These are phyloP conservation scores for Drosophila fuyamai DNA, from an alignment of 1,140 invertebrate species.

Conservation along the genomic window DNA sequence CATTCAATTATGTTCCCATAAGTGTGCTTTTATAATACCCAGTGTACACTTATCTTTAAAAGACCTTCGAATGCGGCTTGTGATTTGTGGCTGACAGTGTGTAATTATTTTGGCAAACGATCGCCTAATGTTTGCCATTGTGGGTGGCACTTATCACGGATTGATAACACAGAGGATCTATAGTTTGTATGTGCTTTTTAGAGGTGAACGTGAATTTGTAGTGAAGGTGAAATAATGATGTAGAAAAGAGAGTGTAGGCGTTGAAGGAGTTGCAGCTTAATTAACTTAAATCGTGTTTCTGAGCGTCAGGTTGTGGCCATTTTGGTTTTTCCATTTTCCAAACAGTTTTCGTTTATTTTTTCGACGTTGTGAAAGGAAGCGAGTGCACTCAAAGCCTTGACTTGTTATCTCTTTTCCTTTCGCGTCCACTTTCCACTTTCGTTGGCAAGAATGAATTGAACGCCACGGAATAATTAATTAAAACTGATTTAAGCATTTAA, in stretches of 20 bases:
- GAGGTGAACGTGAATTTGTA: not conserved
- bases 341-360: not conserved
- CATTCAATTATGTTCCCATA: constrained; percentile 20
- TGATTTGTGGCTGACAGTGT: constrained; percentile 61
- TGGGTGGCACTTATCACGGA: constrained; percentile 40
- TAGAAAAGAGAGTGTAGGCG: constrained; percentile 16
- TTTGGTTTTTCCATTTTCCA: constrained; percentile 22
- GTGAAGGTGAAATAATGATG: constrained; percentile 13
- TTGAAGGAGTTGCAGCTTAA: constrained; percentile 36
- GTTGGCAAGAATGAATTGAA: constrained; percentile 50
- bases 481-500: constrained; percentile 43
- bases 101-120: constrained; percentile 70
- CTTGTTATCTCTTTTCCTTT: constrained; percentile 20
- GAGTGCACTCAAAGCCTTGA: constrained; percentile 31
- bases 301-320: constrained; percentile 18
- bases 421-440: constrained; percentile 55
- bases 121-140: constrained; percentile 39
- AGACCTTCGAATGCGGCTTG: constrained; percentile 18
- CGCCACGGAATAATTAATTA: constrained; percentile 51
- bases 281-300: constrained; percentile 42
- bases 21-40: constrained; percentile 6
- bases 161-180: constrained; percentile 33
- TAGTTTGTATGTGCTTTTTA: constrained; percentile 6
- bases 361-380: constrained; percentile 64
- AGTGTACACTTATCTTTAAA: constrained; percentile 28